Evolutionary conservation across 2,888 invertebrate species (phyloP).

Genomic region (Hoplodrina blanda): DNA sequence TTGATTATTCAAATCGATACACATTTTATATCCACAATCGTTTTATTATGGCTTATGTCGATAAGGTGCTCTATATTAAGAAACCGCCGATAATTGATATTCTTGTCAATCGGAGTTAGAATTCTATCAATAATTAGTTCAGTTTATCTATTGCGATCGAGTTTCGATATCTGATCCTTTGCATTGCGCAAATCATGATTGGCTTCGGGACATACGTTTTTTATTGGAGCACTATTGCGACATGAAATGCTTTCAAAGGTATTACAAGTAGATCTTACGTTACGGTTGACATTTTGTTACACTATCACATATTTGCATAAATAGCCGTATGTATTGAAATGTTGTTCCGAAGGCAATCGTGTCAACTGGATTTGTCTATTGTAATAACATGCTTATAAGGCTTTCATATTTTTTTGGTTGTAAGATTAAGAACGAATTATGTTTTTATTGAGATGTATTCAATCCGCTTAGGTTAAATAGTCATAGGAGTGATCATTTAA

Average conservation of each 20-base stretch:
- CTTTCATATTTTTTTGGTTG: constrained; percentile 25
- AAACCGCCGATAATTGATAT: constrained; percentile 70
- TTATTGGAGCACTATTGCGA: constrained; percentile 77
- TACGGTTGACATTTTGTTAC: constrained; percentile 80
- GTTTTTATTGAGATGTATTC: constrained; percentile 3
- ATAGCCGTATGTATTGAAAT: constrained; percentile 72
- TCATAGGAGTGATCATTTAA: too few species aligned
- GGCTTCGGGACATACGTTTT: constrained; percentile 70
- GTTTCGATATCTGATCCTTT: constrained; percentile 61
- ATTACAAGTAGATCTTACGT: constrained; percentile 74
- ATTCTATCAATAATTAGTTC: constrained; percentile 72
- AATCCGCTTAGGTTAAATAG: background rate
- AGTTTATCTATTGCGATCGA: constrained; percentile 67
- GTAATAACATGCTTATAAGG: constrained; percentile 41
- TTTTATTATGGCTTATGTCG: constrained; percentile 38
- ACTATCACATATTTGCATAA: constrained; percentile 79
- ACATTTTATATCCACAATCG: constrained; percentile 9
- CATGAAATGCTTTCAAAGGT: constrained; percentile 73
- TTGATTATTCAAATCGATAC: constrained; percentile 21
- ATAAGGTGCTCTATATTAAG: constrained; percentile 45
- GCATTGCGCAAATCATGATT: constrained; percentile 73
- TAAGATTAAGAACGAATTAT: constrained; percentile 34
- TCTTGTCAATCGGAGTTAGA: constrained; percentile 73
- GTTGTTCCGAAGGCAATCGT: constrained; percentile 68
- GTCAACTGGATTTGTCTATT: constrained; percentile 59